Percentiles rank a stretch among this genome's conserved stretches.
phyloP scores from a whole-genome alignment of 2,888 invertebrate species.

The Stomorhina lunata region DNA sequence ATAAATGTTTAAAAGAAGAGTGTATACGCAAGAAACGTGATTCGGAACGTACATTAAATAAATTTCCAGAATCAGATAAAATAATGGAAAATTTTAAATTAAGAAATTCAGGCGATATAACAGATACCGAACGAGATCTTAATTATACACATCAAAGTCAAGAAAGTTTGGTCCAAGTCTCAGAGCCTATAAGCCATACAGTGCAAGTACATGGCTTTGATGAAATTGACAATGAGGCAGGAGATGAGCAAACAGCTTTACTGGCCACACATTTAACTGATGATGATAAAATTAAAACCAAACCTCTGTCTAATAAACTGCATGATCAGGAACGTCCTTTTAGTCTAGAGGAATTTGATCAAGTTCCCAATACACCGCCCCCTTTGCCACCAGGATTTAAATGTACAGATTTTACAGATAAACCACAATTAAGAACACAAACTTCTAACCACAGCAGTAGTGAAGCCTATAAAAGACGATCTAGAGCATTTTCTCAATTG shows the following conservation, averaged over 20 bases:
- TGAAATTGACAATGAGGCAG: conserved; percentile 73
- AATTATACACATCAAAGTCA: not conserved
- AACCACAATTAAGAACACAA: conserved; percentile 68
- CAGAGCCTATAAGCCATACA: conserved; percentile 63
- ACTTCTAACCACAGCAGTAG: conserved; percentile 59
- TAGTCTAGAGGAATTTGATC: conserved; percentile 72
- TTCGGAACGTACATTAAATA: conserved; percentile 71
- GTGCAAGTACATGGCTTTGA: conserved; percentile 69
- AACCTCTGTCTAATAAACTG: conserved; percentile 60
- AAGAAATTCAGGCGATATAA: conserved; percentile 41
- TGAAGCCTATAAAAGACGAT: conserved; percentile 62
- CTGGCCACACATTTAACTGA: conserved; percentile 70
- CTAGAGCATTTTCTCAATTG: conserved; percentile 73
- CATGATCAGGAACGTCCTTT: not conserved
- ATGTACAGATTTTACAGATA: not conserved
- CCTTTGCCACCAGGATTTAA: conserved; percentile 76
- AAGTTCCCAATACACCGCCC: conserved; percentile 81
- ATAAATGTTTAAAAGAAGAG: conserved; percentile 71
- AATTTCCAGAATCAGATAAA: conserved; percentile 77
- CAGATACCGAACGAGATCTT: not conserved
- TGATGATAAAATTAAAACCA: conserved; percentile 74
- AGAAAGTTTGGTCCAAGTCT: conserved; percentile 14
- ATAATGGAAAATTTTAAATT: conserved; percentile 76
- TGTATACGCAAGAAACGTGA: conserved; percentile 70
- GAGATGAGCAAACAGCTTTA: conserved; percentile 70